phyloP scores from a whole-genome alignment of 2,797 vertebrate species.

The Galaxias olidus region DNA sequence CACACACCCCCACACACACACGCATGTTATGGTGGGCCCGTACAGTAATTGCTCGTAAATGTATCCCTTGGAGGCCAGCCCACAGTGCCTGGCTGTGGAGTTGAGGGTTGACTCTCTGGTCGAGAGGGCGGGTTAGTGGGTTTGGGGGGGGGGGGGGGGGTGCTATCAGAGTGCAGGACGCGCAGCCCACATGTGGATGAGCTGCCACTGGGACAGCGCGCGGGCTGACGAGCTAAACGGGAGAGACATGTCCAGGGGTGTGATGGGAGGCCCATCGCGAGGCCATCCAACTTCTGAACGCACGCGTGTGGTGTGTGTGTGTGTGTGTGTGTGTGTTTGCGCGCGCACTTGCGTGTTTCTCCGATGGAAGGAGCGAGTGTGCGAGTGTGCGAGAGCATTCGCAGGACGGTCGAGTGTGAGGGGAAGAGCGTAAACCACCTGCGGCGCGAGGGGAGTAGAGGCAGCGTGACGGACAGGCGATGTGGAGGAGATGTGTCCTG shows the following conservation, averaged over 20 bases:
- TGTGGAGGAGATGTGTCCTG: too few species aligned
- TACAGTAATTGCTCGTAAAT: conserved; percentile 38
- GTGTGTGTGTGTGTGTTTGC: conserved; percentile 8
- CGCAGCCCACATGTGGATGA: conserved; percentile 30
- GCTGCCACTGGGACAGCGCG: conserved; percentile 35
- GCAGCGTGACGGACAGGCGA: too few species aligned
- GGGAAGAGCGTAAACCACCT: conserved; percentile 45
- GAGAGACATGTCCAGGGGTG: conserved; percentile 46
- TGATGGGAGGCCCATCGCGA: conserved; percentile 32
- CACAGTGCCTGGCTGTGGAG: background rate
- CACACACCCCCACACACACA: background rate
- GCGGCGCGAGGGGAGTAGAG: conserved; percentile 6
- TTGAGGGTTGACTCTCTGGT: background rate
- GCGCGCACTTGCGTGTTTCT: background rate
- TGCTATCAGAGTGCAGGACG: conserved; percentile 2
- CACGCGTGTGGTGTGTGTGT: conserved; percentile 6
- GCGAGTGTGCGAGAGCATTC: conserved; percentile 11
- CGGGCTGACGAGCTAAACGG: conserved; percentile 45
- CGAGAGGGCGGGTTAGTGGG: background rate
- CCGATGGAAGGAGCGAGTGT: conserved; percentile 10
- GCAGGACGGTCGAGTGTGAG: conserved; percentile 36
- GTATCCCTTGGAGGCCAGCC: conserved; percentile 4
- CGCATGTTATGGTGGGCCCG: conserved; percentile 35
- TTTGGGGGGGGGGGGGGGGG: background rate
- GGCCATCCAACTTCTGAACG: conserved; percentile 22